Evolutionary conservation across 2,797 vertebrate species (phyloP).

Genomic region (Nannoperca australis): DNA sequence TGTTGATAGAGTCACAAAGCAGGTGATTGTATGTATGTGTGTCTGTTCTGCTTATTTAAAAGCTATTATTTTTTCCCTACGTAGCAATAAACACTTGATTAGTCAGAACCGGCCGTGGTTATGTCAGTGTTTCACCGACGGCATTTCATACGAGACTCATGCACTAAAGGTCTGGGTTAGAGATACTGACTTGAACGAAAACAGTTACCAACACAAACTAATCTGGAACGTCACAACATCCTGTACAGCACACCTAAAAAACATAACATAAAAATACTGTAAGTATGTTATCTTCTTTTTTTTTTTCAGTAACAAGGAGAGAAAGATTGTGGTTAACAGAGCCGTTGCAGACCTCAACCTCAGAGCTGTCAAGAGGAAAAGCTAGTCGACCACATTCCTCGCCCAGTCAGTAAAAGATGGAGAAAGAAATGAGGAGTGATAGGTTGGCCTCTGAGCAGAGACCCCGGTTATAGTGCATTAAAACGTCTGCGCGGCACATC

Average conservation of each 20-base stretch:
- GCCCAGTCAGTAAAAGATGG: slow-evolving; percentile 38
- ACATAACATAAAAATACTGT: slow-evolving; percentile 64
- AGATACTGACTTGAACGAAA: slow-evolving; percentile 41
- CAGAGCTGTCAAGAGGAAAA: slow-evolving; percentile 56
- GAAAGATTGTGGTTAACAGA: slow-evolving; percentile 43
- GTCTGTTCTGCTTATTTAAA: slow-evolving; percentile 32
- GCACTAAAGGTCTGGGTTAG: slow-evolving; percentile 62
- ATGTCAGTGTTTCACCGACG: slow-evolving; percentile 50
- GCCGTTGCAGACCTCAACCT: slow-evolving; percentile 40
- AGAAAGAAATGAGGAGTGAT: slow-evolving; percentile 43
- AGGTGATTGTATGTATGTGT: slow-evolving; percentile 12
- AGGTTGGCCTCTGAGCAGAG: slow-evolving; percentile 44
- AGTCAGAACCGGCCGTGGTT: slow-evolving; percentile 38
- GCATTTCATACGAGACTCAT: slow-evolving; percentile 62
- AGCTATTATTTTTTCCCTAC: slow-evolving; percentile 22
- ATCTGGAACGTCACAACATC: slow-evolving; percentile 65
- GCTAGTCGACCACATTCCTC: slow-evolving; percentile 36
- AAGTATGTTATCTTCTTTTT: slow-evolving; percentile 40
- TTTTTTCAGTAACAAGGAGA: slow-evolving; percentile 34
- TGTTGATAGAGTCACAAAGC: slow-evolving; percentile 49
- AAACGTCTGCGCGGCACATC: slow-evolving; percentile 49
- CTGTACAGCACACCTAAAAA: slow-evolving; percentile 65
- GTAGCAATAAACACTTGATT: slow-evolving; percentile 28
- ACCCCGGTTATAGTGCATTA: slow-evolving; percentile 68
- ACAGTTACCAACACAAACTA: slow-evolving; percentile 51